phyloP scores from a whole-genome alignment of 2,888 invertebrate genomes.

The Chymomyza amoena region DNA sequence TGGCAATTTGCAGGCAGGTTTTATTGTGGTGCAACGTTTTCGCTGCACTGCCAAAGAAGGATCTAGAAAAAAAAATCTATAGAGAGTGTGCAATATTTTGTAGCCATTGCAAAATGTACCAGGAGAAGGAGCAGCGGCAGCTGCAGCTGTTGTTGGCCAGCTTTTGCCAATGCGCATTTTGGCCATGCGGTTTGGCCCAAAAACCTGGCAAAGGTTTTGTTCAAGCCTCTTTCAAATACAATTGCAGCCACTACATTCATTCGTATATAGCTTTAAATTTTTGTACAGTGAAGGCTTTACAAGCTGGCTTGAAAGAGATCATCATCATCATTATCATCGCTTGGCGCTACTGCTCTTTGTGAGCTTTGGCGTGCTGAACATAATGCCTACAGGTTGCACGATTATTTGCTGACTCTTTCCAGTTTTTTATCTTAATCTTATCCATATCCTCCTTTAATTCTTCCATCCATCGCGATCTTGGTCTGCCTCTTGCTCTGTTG shows the following conservation, averaged over 20 bases:
- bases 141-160: background rate
- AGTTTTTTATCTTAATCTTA: no score
- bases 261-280: background rate
- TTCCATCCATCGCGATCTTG: no score
- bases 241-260: background rate
- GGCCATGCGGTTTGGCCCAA: background rate
- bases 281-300: background rate
- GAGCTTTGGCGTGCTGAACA: no score
- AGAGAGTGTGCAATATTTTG: background rate
- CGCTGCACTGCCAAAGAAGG: background rate
- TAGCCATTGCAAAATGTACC: background rate
- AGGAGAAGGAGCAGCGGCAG: no score
- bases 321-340: no score
- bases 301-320: background rate
- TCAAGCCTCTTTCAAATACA: background rate
- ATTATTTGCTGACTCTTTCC: no score
- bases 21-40: no score
- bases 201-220: background rate
- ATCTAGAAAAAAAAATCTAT: background rate
- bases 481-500: no score
- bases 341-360: no score
- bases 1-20: conserved; percentile 37
- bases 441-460: no score
- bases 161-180: background rate
- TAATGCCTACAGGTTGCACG: no score